These are phyloP conservation scores for Temnopleurus reevesii DNA, from an alignment of 53 echinoderm and acorn worm genomes.

Conservation along the genomic window DNA sequence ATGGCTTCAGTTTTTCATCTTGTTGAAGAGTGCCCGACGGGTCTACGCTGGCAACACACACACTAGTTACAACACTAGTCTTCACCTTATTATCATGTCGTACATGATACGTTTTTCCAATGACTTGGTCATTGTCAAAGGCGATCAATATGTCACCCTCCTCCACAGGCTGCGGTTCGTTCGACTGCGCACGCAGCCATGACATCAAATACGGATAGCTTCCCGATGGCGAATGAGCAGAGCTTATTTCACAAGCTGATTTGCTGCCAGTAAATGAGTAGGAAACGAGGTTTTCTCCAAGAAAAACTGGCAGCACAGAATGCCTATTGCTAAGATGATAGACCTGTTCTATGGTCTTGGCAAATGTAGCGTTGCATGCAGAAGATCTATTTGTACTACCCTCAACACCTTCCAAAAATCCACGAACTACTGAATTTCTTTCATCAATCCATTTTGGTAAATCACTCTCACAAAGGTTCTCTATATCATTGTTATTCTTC, in stretches of 20 bases:
- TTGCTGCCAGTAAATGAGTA: conserved; percentile 11
- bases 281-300: conserved; percentile 11
- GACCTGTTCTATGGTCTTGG: conserved; percentile 3
- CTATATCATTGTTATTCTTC: not conserved
- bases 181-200: conserved; percentile 29
- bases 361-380: not conserved
- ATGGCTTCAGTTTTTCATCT: not conserved
- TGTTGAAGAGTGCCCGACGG: not conserved
- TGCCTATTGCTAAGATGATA: not conserved
- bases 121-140: conserved; percentile 9
- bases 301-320: not conserved
- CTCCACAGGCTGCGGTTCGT: not conserved
- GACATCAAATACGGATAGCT: conserved; percentile 27
- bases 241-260: conserved; percentile 26
- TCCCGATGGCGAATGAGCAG: conserved; percentile 5
- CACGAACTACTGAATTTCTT: not conserved
- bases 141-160: not conserved
- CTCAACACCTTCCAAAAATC: not conserved
- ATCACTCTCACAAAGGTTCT: not conserved
- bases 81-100: conserved; percentile 23
- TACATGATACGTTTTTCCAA: conserved; percentile 16
- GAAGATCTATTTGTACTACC: not conserved
- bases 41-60: not conserved
- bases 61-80: conserved; percentile 30
- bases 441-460: not conserved